phyloP scores from a whole-genome alignment of 92 coral and sea anemone species.

The Porites lobata region DNA sequence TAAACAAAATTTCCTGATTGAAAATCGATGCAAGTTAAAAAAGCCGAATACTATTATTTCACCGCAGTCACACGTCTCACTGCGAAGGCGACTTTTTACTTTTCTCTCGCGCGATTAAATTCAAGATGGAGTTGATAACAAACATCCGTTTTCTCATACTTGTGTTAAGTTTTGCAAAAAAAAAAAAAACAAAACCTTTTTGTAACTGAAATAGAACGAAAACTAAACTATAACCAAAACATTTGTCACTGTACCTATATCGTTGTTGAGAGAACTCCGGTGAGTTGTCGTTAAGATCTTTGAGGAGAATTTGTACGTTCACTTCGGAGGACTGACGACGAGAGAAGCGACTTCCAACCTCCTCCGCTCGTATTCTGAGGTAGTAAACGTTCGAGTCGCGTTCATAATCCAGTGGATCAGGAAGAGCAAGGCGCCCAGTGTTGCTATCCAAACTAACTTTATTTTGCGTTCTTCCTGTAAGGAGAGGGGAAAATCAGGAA shows the following conservation, averaged over 20 bases:
- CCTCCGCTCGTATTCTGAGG: slow-evolving; percentile 73
- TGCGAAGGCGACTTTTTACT: too few relatives aligned
- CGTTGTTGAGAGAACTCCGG: slow-evolving; percentile 87
- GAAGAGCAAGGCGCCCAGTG: slow-evolving; percentile 85
- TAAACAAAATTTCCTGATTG: too few relatives aligned
- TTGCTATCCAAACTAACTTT: slow-evolving; percentile 81
- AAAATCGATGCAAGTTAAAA: too few relatives aligned
- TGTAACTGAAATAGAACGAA: too few relatives aligned
- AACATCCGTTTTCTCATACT: too few relatives aligned
- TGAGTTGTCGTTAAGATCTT: slow-evolving; percentile 89
- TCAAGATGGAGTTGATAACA: too few relatives aligned
- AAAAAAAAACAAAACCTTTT: too few relatives aligned
- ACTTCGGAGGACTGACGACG: slow-evolving; percentile 72
- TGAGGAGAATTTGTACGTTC: slow-evolving; percentile 78
- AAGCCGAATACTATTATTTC: too few relatives aligned
- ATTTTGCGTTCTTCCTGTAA: slow-evolving; percentile 65
- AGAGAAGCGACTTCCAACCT: slow-evolving; percentile 49
- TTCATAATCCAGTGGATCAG: slow-evolving; percentile 87
- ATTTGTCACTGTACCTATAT: slow-evolving; percentile 54
- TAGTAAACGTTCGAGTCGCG: slow-evolving; percentile 75
- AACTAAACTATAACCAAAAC: too few relatives aligned
- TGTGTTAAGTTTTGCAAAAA: too few relatives aligned
- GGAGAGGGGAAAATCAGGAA: background rate
- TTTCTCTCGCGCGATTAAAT: too few relatives aligned
- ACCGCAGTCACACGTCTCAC: too few relatives aligned